Conservation (phyloP, 2,113 vertebrate genomes). For the Columba janthina region DNA sequence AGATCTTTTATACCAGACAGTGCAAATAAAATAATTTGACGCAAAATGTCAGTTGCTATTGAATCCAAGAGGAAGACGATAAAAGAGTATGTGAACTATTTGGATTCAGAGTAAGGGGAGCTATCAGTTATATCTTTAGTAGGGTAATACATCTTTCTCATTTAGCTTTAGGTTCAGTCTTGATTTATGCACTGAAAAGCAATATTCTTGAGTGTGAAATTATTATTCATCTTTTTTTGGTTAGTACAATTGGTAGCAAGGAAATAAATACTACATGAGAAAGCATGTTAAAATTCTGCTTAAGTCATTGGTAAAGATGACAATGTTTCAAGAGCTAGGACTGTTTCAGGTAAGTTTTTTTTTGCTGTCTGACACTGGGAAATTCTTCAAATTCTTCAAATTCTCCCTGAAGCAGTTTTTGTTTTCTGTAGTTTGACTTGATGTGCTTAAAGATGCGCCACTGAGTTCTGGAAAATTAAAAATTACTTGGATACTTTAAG, state of each 20-base stretch:
- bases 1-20: background rate
- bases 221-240: background rate
- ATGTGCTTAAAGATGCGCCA: background rate
- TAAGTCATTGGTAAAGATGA: background rate
- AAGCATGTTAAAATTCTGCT: background rate
- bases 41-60: background rate
- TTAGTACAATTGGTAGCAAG: background rate
- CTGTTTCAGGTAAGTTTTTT: background rate
- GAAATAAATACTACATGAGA: background rate
- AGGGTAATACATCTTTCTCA: background rate
- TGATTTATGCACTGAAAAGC: background rate
- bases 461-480: background rate
- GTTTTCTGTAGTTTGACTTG: background rate
- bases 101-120: background rate
- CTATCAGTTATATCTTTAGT: background rate
- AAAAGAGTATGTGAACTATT: background rate
- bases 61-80: background rate
- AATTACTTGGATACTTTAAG: background rate
- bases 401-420: background rate
- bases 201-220: background rate
- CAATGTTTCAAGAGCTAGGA: background rate
- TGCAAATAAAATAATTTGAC: background rate
- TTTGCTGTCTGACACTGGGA: background rate
- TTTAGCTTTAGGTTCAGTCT: background rate
- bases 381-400: no score